A percentile compares a stretch with the other conserved stretches of the same genome.
Conservation (phyloP, 2,797 vertebrate genomes). For the Schizothorax lantsangensis region DNA sequence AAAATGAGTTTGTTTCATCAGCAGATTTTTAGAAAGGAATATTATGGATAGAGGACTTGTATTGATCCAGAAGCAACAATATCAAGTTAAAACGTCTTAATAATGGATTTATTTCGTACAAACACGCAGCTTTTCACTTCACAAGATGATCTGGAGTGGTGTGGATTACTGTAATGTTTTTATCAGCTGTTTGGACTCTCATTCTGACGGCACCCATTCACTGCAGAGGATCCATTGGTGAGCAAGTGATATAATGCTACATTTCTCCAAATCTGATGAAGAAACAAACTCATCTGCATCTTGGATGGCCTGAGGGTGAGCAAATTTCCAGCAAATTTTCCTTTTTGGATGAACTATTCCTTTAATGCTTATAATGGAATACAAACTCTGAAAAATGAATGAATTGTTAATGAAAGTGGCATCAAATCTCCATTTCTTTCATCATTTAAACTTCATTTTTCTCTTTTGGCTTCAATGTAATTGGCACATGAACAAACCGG, state of each 20-base stretch:
- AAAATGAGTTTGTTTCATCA: not conserved
- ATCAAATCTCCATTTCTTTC: not conserved
- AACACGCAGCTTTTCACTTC: not conserved
- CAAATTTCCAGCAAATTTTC: not conserved
- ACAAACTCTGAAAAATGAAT: not conserved
- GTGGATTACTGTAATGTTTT: not conserved
- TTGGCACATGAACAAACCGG: not conserved
- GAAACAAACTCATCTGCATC: not conserved
- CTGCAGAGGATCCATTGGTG: not conserved
- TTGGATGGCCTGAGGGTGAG: not conserved
- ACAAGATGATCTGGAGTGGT: too few species aligned
- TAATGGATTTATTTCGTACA: not conserved
- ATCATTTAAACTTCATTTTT: not conserved
- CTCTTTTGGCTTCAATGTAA: not conserved
- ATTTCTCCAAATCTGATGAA: not conserved
- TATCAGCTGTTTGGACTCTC: not conserved
- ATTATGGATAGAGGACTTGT: not conserved
- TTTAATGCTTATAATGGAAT: not conserved
- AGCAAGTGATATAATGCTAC: not conserved
- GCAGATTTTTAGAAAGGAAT: not conserved
- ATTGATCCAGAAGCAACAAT: not conserved
- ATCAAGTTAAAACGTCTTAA: not conserved
- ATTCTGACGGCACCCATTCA: not conserved
- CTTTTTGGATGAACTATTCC: not conserved
- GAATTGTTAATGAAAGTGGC: not conserved